phyloP scores from a whole-genome alignment of 2,797 vertebrate species.

The Natrix natrix region DNA sequence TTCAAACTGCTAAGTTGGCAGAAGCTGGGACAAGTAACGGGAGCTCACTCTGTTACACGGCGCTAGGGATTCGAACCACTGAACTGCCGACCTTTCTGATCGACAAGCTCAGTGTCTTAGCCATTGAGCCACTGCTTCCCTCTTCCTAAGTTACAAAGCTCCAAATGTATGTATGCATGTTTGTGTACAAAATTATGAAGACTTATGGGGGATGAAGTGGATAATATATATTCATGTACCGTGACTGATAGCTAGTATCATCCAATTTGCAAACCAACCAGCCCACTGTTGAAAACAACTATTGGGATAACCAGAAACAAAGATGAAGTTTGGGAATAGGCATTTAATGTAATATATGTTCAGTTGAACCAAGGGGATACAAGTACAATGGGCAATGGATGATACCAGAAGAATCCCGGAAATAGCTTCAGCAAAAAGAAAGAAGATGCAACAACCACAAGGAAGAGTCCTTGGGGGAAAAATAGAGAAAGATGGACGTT shows the following conservation, averaged over 20 bases:
- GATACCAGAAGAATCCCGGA: background rate
- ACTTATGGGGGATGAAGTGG: too few relatives aligned
- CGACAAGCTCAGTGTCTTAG: too few relatives aligned
- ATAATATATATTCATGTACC: background rate
- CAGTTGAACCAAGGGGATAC: background rate
- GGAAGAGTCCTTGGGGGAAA: constrained; percentile 12
- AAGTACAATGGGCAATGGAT: background rate
- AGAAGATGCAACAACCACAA: background rate
- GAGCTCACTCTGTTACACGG: too few relatives aligned
- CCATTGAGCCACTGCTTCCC: too few relatives aligned
- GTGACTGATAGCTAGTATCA: background rate
- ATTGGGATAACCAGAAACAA: background rate
- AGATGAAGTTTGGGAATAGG: background rate
- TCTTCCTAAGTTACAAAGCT: background rate
- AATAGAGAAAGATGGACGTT: constrained; percentile 19
- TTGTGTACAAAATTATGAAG: background rate
- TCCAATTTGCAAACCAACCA: background rate
- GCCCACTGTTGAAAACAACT: background rate
- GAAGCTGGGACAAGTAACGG: too few relatives aligned
- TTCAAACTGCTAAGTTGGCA: too few relatives aligned
- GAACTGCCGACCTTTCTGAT: too few relatives aligned
- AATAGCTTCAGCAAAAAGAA: background rate
- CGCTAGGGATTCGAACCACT: too few relatives aligned
- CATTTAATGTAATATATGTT: background rate
- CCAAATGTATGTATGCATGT: background rate